A percentile compares a stretch with the other conserved stretches of the same genome.
Evolutionary conservation across 2,888 invertebrate species (phyloP).

Genomic region (Glaucopsyche alexis): DNA sequence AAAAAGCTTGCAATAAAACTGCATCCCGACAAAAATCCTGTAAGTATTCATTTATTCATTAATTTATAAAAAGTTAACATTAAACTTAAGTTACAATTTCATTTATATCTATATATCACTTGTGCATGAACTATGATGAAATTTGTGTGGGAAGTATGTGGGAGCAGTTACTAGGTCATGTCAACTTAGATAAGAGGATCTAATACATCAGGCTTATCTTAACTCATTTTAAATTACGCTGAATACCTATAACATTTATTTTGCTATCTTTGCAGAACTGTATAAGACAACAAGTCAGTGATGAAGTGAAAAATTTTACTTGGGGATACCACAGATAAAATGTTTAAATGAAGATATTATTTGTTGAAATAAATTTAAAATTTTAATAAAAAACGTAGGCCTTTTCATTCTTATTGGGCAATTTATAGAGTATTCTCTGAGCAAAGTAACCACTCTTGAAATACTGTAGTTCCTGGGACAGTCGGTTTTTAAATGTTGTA

Average conservation of each 20-base stretch:
- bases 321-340: no score
- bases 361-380: no score
- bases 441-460: no score
- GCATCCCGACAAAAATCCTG: slow-evolving; percentile 88
- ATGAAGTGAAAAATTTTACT: no score
- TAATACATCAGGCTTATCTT: background rate
- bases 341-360: no score
- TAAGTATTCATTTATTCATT: slow-evolving; percentile 50
- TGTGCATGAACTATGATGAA: slow-evolving; percentile 25
- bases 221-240: background rate
- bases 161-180: slow-evolving; percentile 29
- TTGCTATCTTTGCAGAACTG: background rate
- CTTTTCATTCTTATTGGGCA: no score
- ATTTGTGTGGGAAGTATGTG: slow-evolving; percentile 37
- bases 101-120: slow-evolving; percentile 23
- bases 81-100: background rate
- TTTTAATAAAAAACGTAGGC: no score
- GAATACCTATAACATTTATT: slow-evolving; percentile 33
- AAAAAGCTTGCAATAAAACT: slow-evolving; percentile 86
- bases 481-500: no score
- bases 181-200: slow-evolving; percentile 23
- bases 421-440: no score
- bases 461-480: no score
- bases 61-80: background rate
- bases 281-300: no score